Base-by-base conservation (phyloP, 1,140 invertebrate genomes). In the Centruroides sculpturatus region DNA sequence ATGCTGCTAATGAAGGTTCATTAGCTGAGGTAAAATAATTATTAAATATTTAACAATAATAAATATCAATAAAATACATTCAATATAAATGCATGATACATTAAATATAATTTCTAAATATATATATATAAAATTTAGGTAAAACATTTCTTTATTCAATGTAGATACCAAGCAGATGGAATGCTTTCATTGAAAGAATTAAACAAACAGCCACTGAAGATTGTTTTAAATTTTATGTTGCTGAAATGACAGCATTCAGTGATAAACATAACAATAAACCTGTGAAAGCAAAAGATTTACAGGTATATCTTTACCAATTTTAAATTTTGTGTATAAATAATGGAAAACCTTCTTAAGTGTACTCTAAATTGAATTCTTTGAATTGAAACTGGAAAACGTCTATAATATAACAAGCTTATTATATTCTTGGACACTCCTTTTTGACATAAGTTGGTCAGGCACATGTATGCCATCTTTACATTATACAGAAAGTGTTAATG, bases 1-100 rank as follows among this genome's bases (percentile, higher is more conserved):
- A 46, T 46, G 67, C 67, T 11, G 67, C 67, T 3, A 68, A 68
- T 59, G 66, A 68, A 8, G 67, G 67, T 34, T 67, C 67, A 3
- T 48, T 68, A 34, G 59, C 66, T 11, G 61, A 68, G 6, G 60
- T 61, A 23, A 59, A 7, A 54, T 12, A 55, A 52, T 59, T 10
- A 51, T 47, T 41, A 8, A 13, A 51, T 8, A 51, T 34, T 51
- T 51, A 23, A 23, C 2, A 23, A 23, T 23, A 23, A 23, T 23
- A 23, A 23, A 23, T 23, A 23, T 23, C 23, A 23, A 23, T 23
- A 23, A 23, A 23, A 23, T 23, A 23, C 23, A 23, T 23, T 23
- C 23, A 23, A 23, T 23, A 23, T 23, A 23, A 23, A 23, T 23
- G 23, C 23, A 2, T 23, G 23, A 23, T 23, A 23, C 23, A 23